These are phyloP conservation scores for Dinocampus coccinellae DNA, from an alignment of 2,888 invertebrate genomes.

Conservation along the genomic window DNA sequence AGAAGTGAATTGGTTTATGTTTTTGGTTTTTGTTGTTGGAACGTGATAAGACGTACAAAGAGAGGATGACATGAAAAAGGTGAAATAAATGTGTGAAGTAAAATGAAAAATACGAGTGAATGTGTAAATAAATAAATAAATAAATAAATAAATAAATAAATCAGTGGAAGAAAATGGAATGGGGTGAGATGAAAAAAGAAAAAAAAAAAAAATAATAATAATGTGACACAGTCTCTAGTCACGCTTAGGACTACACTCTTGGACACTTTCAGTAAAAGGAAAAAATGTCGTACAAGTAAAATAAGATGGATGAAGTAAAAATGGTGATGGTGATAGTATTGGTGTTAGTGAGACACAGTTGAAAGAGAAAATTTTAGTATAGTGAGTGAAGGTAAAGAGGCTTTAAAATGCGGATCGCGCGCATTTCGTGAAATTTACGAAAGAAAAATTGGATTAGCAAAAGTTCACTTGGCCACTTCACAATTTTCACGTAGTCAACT, in stretches of 20 bases:
- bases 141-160: not conserved
- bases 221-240: not conserved
- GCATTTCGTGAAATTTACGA: conserved; percentile 43
- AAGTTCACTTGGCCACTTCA: conserved; percentile 35
- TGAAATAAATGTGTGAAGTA: no score
- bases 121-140: no score
- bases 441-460: conserved; percentile 48
- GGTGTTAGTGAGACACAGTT: not conserved
- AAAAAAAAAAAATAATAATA: not conserved
- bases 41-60: no score
- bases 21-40: no score
- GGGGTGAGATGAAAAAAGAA: no score
- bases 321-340: not conserved
- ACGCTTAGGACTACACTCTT: not conserved
- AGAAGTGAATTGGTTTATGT: no score
- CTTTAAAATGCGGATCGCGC: conserved; percentile 37
- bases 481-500: not conserved
- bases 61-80: no score
- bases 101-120: not conserved
- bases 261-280: not conserved
- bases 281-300: not conserved
- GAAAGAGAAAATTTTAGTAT: conserved; percentile 17
- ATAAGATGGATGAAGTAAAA: conserved; percentile 11
- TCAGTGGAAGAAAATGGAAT: not conserved
- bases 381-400: conserved; percentile 22